Conservation (phyloP, 2,888 invertebrate genomes). For the Phalera bucephala region DNA sequence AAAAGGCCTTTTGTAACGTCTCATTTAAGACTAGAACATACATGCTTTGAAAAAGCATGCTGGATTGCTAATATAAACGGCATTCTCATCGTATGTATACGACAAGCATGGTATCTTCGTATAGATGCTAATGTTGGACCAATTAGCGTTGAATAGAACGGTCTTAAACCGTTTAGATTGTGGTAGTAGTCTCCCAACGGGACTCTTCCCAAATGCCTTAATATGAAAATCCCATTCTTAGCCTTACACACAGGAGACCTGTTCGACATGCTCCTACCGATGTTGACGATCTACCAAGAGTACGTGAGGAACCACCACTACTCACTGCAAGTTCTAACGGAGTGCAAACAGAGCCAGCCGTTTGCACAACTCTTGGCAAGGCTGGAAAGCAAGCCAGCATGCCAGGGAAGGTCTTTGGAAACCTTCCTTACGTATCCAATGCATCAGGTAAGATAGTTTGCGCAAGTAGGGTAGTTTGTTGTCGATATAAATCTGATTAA, state of each 20-base stretch:
- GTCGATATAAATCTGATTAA: too few species aligned
- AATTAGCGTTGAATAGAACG: too few species aligned
- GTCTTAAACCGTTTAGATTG: not conserved
- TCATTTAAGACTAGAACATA: too few species aligned
- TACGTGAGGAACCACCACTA: conserved; percentile 97
- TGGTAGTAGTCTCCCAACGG: conserved; percentile 1
- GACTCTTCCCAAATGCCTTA: conserved; percentile 1
- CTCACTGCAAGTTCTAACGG: conserved; percentile 94
- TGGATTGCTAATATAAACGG: too few species aligned
- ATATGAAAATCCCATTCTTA: conserved; percentile 4
- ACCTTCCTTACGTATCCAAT: conserved; percentile 96
- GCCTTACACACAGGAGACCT: conserved; percentile 88
- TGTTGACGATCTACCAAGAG: conserved; percentile 97
- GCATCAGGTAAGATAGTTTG: conserved; percentile 88
- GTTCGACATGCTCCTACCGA: conserved; percentile 96
- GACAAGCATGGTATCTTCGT: too few species aligned
- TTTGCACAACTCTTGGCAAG: conserved; percentile 91
- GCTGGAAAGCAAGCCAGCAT: conserved; percentile 92
- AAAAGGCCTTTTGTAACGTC: too few species aligned
- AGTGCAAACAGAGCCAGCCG: conserved; percentile 93
- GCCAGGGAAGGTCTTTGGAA: conserved; percentile 93
- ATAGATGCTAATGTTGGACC: too few species aligned
- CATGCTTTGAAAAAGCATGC: too few species aligned
- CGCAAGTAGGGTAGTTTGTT: too few species aligned
- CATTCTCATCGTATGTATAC: too few species aligned